Evolutionary conservation across 2,797 vertebrate genomes (phyloP).

Genomic region (Brotula barbata): DNA sequence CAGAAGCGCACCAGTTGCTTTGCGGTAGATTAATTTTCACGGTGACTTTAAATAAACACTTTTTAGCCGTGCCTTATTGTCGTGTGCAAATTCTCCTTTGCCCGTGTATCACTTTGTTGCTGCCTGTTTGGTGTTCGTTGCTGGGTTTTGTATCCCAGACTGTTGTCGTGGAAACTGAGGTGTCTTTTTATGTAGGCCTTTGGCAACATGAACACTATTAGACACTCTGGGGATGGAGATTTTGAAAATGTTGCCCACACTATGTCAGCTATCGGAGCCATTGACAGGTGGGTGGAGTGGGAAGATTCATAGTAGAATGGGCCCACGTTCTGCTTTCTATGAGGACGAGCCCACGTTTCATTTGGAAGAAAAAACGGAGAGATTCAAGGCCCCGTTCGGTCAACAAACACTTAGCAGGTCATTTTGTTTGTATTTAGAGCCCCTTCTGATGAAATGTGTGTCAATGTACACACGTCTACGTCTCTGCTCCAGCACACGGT

Average conservation of each 20-base stretch:
- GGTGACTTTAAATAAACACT: slow-evolving; percentile 33
- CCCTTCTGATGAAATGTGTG: neutral
- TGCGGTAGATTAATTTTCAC: slow-evolving; percentile 29
- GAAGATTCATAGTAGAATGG: slow-evolving; percentile 62
- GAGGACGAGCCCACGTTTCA: slow-evolving; percentile 32
- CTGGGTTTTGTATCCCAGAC: slow-evolving; percentile 54
- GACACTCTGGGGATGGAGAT: slow-evolving; percentile 58
- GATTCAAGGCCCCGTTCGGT: neutral
- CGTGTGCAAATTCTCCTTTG: slow-evolving; percentile 20
- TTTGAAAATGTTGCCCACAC: slow-evolving; percentile 67
- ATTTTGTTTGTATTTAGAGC: neutral
- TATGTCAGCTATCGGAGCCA: slow-evolving; percentile 63
- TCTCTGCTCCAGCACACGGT: neutral
- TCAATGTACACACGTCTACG: neutral
- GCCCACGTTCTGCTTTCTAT: slow-evolving; percentile 46
- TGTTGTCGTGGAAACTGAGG: slow-evolving; percentile 80
- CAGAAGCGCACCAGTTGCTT: slow-evolving; percentile 18
- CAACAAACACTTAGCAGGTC: neutral
- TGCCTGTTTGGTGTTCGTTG: slow-evolving; percentile 10
- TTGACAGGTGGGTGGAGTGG: slow-evolving; percentile 74
- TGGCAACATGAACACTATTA: slow-evolving; percentile 67
- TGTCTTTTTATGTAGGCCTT: slow-evolving; percentile 71
- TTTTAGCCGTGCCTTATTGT: slow-evolving; percentile 17
- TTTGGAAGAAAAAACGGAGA: slow-evolving; percentile 33
- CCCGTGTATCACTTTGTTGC: slow-evolving; percentile 22